Conservation (phyloP, 2,797 vertebrate genomes). For the Lutjanus argentimaculatus region DNA sequence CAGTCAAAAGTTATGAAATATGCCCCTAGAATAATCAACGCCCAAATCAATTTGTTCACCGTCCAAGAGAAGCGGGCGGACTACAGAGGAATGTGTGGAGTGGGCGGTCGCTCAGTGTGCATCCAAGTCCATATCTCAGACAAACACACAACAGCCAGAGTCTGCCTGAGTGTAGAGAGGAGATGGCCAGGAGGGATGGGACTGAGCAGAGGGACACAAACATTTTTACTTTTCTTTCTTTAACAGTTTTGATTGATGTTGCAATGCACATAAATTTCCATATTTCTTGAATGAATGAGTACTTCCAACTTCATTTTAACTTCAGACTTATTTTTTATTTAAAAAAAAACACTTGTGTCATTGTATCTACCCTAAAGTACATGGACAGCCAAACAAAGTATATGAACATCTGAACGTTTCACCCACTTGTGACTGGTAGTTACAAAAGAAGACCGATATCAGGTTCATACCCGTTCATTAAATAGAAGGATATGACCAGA, state of each 20-base stretch:
- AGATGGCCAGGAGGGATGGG: conserved; percentile 68
- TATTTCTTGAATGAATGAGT: conserved; percentile 36
- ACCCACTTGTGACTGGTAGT: not conserved
- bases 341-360: conserved; percentile 14
- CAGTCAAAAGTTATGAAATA: conserved; percentile 74
- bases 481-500: no score
- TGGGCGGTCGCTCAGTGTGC: conserved; percentile 60
- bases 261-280: conserved; percentile 52
- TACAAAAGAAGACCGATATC: no score
- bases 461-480: no score
- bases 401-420: not conserved
- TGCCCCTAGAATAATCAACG: conserved; percentile 76
- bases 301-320: conserved; percentile 31
- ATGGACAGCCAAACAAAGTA: not conserved
- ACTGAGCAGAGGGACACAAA: conserved; percentile 40
- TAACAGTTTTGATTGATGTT: conserved; percentile 35
- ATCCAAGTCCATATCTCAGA: conserved; percentile 78
- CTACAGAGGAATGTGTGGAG: conserved; percentile 77
- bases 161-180: conserved; percentile 46
- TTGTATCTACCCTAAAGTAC: not conserved
- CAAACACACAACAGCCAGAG: conserved; percentile 74
- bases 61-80: conserved; percentile 67
- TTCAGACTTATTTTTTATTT: conserved; percentile 13
- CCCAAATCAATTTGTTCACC: conserved; percentile 80
- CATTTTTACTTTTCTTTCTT: conserved; percentile 2